These are phyloP conservation scores for Styela plicata DNA, from an alignment of 23 tunicate species.

Conservation along the genomic window DNA sequence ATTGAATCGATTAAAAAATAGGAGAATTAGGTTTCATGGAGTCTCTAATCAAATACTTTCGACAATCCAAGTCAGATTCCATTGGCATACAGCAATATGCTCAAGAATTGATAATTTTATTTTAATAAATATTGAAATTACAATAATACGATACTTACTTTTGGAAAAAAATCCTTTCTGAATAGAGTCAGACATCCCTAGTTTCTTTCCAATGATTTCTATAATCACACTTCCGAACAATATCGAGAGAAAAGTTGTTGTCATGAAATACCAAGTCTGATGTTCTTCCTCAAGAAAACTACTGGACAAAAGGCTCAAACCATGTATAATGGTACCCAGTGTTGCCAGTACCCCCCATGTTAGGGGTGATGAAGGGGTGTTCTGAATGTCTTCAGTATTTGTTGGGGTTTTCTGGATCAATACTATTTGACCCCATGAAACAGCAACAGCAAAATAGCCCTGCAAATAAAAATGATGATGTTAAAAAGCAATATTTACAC, in stretches of 20 bases:
- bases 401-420: neutral
- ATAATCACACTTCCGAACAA: conserved; percentile 39
- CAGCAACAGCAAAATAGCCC: conserved; percentile 18
- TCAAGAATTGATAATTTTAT: no score
- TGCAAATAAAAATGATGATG: neutral
- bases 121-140: no score
- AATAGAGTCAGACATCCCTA: conserved; percentile 15
- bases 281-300: conserved; percentile 95
- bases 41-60: no score
- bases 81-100: no score
- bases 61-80: no score
- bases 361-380: conserved; percentile 8
- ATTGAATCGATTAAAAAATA: no score
- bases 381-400: neutral
- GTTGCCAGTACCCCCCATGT: conserved; percentile 25
- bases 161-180: conserved; percentile 29
- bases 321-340: conserved; percentile 54
- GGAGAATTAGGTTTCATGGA: no score
- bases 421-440: conserved; percentile 21
- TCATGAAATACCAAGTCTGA: conserved; percentile 82
- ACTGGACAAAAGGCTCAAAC: conserved; percentile 47
- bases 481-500: no score
- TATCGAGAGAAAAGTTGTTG: conserved; percentile 21
- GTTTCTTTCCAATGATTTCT: conserved; percentile 26
- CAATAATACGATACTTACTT: neutral